A percentile compares a stretch with the other conserved stretches of the same genome.
Evolutionary conservation across 2,888 invertebrate species (phyloP).

Genomic region (Noctua fimbriata): DNA sequence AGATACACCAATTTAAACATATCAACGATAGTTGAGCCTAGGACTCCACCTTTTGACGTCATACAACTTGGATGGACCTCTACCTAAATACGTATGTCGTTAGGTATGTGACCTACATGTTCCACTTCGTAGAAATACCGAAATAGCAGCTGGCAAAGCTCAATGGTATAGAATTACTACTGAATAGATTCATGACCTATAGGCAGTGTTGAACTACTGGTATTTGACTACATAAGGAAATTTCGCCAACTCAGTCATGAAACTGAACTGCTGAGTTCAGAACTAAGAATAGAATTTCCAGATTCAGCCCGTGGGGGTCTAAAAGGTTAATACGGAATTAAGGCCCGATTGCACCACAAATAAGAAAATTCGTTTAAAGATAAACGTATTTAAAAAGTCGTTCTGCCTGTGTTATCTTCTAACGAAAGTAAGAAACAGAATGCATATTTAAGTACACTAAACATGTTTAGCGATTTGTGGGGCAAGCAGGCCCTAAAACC

Average conservation of each 20-base stretch:
- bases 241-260: background rate
- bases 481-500: background rate
- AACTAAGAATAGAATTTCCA: background rate
- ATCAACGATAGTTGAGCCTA: background rate
- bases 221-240: background rate
- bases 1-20: background rate
- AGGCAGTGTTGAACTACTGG: conserved; percentile 8
- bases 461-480: background rate
- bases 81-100: background rate
- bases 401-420: background rate
- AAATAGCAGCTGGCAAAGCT: conserved; percentile 12
- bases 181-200: conserved; percentile 11
- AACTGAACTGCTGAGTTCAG: background rate
- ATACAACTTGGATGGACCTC: background rate
- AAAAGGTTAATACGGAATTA: background rate
- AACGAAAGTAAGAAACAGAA: background rate
- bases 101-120: conserved; percentile 7
- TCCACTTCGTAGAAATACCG: conserved; percentile 15
- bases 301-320: background rate
- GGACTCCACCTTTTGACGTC: background rate
- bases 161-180: conserved; percentile 3
- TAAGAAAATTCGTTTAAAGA: background rate
- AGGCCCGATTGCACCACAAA: background rate
- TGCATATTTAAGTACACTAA: background rate
- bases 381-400: background rate